Base-by-base conservation (phyloP, 1,140 invertebrate species). In the Anadara kagoshimensis region DNA sequence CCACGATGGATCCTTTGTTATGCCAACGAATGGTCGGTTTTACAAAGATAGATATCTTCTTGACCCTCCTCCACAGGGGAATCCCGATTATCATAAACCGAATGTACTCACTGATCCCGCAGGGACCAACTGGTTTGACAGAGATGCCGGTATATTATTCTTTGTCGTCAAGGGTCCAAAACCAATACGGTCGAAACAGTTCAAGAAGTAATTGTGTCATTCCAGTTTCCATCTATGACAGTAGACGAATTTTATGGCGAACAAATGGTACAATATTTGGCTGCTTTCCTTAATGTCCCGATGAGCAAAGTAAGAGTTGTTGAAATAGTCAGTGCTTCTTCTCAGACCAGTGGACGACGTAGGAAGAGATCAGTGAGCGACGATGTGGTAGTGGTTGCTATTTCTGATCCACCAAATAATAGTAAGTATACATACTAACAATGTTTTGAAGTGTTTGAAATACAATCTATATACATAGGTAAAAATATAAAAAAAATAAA, bases 241-340 rank as follows among this genome's bases (percentile, higher is more conserved):
- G 78, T 79, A 0, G 78, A 81, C 22, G 81, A 85, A n/a, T 87
- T 87, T 72, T 87, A 81, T 65, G 83, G 85, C 3, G 77, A 82
- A 20, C 73, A 85, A 26, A 61, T 87, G 18, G 70, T 86, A 47
- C 53, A 79, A 16, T 83, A 87, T 45, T 65, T 87, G 11, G 85
- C 83, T 12, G 57, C 68, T 1, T 87, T 87, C 73, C 76, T 87
- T 16, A 68, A 75, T 24, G 58, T 87, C 11, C 64, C 76, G 16
- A 44, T 76, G 2, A 51, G 62, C 11, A 85, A 87, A 75, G 81
- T 87, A 8, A 54, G 82, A 5, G 69, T 84, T 43, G 81, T 81
- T 0, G 73, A 81, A 44, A 69, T 83, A 8, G 75, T 86, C 7
- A 71, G 71, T n/a, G 77, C 79, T 22, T 51, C 44, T 0, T 58